phyloP scores from a whole-genome alignment of 2,113 vertebrate genomes.

The Andinoacara biseriatus region DNA sequence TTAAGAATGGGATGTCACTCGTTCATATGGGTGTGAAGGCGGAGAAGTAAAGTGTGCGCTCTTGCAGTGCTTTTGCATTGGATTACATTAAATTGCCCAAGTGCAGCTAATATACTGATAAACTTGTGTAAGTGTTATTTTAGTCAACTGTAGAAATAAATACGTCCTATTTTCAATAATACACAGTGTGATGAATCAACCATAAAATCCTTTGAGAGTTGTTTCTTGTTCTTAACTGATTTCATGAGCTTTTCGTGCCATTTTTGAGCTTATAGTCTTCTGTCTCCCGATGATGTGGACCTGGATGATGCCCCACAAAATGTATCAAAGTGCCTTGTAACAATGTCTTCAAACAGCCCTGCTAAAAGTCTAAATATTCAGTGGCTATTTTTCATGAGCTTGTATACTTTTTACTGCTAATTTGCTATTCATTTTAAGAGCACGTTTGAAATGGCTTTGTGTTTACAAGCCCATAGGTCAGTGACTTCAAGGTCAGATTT shows the following conservation, averaged over 20 bases:
- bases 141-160: conserved; percentile 11
- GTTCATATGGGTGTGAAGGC: too few relatives aligned
- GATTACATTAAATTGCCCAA: conserved; percentile 15
- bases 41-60: neutral
- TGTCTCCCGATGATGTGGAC: neutral
- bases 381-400: conserved; percentile 65
- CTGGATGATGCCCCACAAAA: conserved; percentile 12
- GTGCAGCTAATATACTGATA: conserved; percentile 15
- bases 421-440: conserved; percentile 73
- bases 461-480: conserved; percentile 79
- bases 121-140: neutral
- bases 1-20: too few relatives aligned
- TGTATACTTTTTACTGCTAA: conserved; percentile 75
- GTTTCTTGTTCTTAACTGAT: conserved; percentile 6
- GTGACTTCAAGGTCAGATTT: conserved; percentile 63
- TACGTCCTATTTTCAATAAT: neutral
- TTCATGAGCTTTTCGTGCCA: conserved; percentile 1
- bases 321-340: conserved; percentile 3
- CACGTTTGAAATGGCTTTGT: conserved; percentile 69
- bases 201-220: neutral
- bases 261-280: neutral
- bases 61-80: neutral
- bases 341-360: conserved; percentile 38
- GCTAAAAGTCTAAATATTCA: conserved; percentile 58
- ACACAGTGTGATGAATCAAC: neutral